Conservation (phyloP, 2,113 vertebrate genomes). For the Saccopteryx bilineata region DNA sequence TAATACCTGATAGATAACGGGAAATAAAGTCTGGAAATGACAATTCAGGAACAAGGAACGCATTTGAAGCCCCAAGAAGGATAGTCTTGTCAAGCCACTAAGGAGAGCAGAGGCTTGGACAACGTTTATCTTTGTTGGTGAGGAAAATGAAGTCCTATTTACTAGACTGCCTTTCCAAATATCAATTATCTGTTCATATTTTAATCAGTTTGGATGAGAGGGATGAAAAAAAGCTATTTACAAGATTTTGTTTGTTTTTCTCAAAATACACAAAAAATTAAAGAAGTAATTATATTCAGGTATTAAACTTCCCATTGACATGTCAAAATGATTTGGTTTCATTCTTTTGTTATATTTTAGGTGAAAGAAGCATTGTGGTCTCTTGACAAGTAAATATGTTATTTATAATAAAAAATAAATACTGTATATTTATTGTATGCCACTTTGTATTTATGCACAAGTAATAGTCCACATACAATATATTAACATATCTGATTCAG, state of each 20-base stretch:
- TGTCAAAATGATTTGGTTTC: slow-evolving; percentile 6
- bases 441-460: not conserved
- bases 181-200: not conserved
- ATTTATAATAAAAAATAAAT: slow-evolving; percentile 18
- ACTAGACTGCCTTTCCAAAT: not conserved
- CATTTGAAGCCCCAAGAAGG: not conserved
- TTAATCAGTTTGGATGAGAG: not conserved
- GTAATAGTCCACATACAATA: not conserved
- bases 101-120: not conserved
- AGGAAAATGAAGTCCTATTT: not conserved
- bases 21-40: not conserved
- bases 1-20: not conserved
- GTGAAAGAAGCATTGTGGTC: not conserved
- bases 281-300: not conserved
- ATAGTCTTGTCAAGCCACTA: not conserved
- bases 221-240: not conserved
- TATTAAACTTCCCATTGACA: not conserved
- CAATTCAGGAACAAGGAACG: not conserved
- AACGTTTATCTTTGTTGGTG: not conserved
- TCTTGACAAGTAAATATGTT: slow-evolving; percentile 11
- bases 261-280: not conserved
- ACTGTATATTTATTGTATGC: not conserved
- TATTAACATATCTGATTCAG: slow-evolving; percentile 3
- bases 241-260: not conserved
- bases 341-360: slow-evolving; percentile 43